These are phyloP conservation scores for Scortum barcoo DNA, from an alignment of 2,113 vertebrate species.

Conservation along the genomic window DNA sequence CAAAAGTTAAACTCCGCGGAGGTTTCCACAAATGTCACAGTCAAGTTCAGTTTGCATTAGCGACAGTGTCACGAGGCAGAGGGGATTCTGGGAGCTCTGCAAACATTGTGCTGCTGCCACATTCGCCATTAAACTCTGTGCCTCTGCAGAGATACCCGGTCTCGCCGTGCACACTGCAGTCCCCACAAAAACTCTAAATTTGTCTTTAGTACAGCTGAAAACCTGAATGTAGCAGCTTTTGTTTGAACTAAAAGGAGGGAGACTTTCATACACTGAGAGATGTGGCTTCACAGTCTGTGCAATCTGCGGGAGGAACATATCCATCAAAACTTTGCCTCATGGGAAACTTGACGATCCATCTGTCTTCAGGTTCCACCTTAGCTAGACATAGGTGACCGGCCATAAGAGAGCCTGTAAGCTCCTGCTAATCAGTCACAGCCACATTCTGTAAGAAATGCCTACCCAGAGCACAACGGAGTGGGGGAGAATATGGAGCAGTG, in stretches of 20 bases:
- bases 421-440: conserved; percentile 12
- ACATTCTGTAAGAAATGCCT: conserved; percentile 6
- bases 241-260: conserved; percentile 34
- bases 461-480: too few species aligned
- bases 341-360: conserved; percentile 43
- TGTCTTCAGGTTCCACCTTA: conserved; percentile 38
- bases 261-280: conserved; percentile 32
- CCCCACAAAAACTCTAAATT: conserved; percentile 25
- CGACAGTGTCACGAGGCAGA: conserved; percentile 43
- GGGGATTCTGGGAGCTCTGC: conserved; percentile 36
- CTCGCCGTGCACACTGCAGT: conserved; percentile 20
- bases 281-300: conserved; percentile 23
- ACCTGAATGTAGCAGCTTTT: conserved; percentile 16
- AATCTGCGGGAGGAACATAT: conserved; percentile 50
- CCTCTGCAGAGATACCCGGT: conserved; percentile 31
- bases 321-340: conserved; percentile 46
- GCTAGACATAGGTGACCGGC: conserved; percentile 20
- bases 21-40: conserved; percentile 59
- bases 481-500: not conserved
- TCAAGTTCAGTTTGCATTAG: conserved; percentile 59
- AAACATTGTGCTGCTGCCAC: conserved; percentile 48
- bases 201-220: conserved; percentile 42
- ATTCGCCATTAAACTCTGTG: conserved; percentile 20
- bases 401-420: conserved; percentile 11
- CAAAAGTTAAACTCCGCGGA: conserved; percentile 38